Evolutionary conservation across 92 coral and sea anemone species (phyloP), one percentile per base, ranked within the genome.

Genomic region (Siderastrea siderea): DNA sequence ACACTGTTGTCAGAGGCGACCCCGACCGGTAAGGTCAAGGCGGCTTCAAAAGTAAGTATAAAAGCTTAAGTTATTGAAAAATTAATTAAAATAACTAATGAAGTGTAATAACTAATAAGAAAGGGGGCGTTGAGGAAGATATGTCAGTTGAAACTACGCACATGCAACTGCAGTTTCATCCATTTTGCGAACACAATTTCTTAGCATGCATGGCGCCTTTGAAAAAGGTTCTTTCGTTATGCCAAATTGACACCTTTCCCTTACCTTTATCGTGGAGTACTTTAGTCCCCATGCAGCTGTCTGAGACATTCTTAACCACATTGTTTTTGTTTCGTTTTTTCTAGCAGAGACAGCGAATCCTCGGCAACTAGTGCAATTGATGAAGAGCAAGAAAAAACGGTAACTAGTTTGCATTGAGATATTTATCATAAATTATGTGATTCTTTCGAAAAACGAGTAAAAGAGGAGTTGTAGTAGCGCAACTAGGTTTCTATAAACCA

Each of bases 311-410:
- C 14, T 66, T 26, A 19, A 3, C 71, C 11, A 26, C 49, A 1
- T 67, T 6, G 13, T 7, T 47, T 43, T 9, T 55, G 38, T 38
- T 10, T 75, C 14, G 43, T 14, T 38, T 15, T 55, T 5, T 58
- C n/a, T 52, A 51, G 63, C 86, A 81, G 86, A 45, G 86, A 81
- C 17, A 81, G 86, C 8, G 86, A 81, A 57, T 74, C 78, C 11
- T 81, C 68, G 16, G 77, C 53, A 81, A 52, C 66, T 13, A 55
- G 49, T 14, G 38, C 75, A 69, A 13, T 69, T 63, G 85, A 81
- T 38, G 76, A 81, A 54, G 49, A 13, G 46, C 16, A 68, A 17
- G 86, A 69, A 6, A 43, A 15, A 54, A 68, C 54, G 86, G 86
- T 81, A 69, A 64, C 1, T 43, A 69, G 2, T 43, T n/a, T 12